phyloP scores from a whole-genome alignment of 2,888 invertebrate species.

The Gari tellinella region DNA sequence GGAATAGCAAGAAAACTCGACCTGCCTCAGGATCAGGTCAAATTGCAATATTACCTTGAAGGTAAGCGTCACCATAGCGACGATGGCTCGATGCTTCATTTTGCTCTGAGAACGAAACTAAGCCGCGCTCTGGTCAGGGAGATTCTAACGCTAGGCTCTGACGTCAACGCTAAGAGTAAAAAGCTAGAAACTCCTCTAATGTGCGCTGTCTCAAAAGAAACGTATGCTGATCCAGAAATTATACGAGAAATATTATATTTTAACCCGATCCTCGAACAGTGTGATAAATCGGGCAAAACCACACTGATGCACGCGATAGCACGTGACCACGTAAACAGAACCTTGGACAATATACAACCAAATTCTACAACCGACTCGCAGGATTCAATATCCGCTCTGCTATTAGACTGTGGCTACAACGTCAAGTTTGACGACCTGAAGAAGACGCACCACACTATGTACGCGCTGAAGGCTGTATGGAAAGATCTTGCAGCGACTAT shows the following conservation, averaged over 20 bases:
- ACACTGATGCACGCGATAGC: slow-evolving; percentile 48
- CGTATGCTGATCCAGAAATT: slow-evolving; percentile 28
- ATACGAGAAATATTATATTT: slow-evolving; percentile 51
- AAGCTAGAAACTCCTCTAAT: slow-evolving; percentile 51
- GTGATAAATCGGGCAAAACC: slow-evolving; percentile 53
- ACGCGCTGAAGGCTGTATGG: slow-evolving; percentile 51
- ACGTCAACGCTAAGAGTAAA: slow-evolving; percentile 54
- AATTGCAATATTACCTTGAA: slow-evolving; percentile 43
- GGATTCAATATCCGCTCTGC: slow-evolving; percentile 34
- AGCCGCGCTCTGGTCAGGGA: slow-evolving; percentile 43
- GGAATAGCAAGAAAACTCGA: slow-evolving; percentile 50
- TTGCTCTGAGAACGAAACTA: slow-evolving; percentile 46
- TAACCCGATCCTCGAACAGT: slow-evolving; percentile 48
- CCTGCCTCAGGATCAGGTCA: slow-evolving; percentile 34
- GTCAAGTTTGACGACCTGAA: slow-evolving; percentile 49
- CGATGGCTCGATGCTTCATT: slow-evolving; percentile 50
- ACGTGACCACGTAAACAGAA: slow-evolving; percentile 33
- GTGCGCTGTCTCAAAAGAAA: slow-evolving; percentile 39
- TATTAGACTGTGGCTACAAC: slow-evolving; percentile 56
- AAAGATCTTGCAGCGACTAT: slow-evolving; percentile 54
- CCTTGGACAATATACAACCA: not conserved
- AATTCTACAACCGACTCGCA: not conserved
- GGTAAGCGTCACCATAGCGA: slow-evolving; percentile 35
- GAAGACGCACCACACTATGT: slow-evolving; percentile 52
- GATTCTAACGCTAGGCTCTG: slow-evolving; percentile 39